These are phyloP conservation scores for Cercopithecus mitis DNA, from an alignment of 2,797 vertebrate genomes.

Conservation along the genomic window DNA sequence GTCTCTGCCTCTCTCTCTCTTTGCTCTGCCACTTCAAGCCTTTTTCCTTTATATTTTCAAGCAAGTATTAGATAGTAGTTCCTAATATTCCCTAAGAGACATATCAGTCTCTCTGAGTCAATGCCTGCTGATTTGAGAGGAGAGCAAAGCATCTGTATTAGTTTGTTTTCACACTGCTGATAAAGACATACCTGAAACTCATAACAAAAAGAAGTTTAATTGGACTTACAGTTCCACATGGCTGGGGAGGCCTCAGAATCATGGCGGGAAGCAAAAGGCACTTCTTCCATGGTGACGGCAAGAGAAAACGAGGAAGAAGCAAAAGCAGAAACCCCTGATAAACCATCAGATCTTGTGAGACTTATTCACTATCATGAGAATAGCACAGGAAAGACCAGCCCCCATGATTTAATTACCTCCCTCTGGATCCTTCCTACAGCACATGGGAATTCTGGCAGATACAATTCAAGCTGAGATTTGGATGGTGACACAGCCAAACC, in stretches of 20 bases:
- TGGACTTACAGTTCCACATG: too few species aligned
- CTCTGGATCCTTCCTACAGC: background rate
- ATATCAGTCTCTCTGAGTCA: background rate
- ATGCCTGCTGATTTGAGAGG: background rate
- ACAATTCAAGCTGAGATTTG: background rate
- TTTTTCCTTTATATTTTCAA: slow-evolving; percentile 3
- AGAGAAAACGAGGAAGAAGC: background rate
- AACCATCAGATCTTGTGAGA: background rate
- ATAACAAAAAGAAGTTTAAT: background rate
- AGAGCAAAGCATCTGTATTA: background rate
- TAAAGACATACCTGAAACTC: background rate
- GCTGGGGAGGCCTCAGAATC: background rate
- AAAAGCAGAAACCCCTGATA: background rate
- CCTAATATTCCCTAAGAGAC: background rate
- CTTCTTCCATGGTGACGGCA: background rate
- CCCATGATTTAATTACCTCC: background rate
- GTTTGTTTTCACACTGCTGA: background rate
- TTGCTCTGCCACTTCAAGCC: background rate
- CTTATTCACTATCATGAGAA: background rate
- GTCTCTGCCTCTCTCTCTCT: background rate
- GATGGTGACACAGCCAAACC: too few species aligned
- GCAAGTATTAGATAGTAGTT: background rate
- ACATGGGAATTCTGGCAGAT: background rate
- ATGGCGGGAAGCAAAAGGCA: background rate
- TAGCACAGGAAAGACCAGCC: background rate